phyloP scores from a whole-genome alignment of 2,797 vertebrate species.

The Anas bahamensis region DNA sequence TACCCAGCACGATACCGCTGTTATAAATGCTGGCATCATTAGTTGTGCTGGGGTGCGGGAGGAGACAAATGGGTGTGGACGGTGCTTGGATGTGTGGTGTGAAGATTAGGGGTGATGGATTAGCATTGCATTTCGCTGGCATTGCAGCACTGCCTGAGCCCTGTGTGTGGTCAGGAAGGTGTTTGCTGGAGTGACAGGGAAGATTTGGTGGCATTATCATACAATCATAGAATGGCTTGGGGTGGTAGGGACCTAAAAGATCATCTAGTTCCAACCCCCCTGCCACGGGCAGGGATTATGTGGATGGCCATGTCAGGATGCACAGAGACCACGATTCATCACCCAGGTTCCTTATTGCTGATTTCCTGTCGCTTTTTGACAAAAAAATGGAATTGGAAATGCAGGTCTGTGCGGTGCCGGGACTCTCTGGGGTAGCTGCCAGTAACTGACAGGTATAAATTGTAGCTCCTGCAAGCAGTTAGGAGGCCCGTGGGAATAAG shows the following conservation, averaged over 20 bases:
- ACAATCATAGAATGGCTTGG: too few relatives aligned
- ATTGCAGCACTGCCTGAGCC: not conserved
- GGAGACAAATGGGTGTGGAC: conserved; percentile 30
- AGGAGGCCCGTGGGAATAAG: not conserved
- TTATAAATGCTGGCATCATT: conserved; percentile 5
- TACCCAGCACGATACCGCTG: not conserved
- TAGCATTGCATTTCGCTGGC: not conserved
- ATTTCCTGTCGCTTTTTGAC: not conserved
- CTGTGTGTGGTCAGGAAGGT: not conserved
- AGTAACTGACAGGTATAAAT: conserved; percentile 44
- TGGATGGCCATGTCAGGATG: not conserved
- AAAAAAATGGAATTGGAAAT: not conserved
- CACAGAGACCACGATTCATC: not conserved
- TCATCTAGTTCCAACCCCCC: too few relatives aligned
- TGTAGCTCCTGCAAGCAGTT: conserved; percentile 5
- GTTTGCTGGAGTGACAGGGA: rapidly evolving
- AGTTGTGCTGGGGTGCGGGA: not conserved
- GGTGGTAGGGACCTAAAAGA: too few relatives aligned
- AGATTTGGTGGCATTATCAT: rapidly evolving
- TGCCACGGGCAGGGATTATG: too few relatives aligned
- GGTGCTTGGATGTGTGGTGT: not conserved
- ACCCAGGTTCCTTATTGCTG: not conserved
- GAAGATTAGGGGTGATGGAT: conserved; percentile 63
- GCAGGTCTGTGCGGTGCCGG: not conserved
- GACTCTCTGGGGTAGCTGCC: not conserved